Evolutionary conservation across 2,888 invertebrate genomes (phyloP).

Genomic region (Tetrapedia diversipes): DNA sequence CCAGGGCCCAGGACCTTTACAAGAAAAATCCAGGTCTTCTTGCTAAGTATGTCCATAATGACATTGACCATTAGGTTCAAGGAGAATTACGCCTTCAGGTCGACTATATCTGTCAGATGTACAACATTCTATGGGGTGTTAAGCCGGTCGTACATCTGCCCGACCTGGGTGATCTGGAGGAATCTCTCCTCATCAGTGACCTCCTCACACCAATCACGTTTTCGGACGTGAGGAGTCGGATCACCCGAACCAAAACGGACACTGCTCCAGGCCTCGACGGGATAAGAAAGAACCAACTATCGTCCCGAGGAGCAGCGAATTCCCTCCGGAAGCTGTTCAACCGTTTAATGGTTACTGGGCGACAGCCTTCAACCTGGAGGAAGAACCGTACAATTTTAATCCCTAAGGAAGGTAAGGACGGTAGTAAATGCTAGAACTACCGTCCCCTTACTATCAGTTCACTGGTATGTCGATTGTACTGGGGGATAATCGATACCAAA

Average conservation of each 20-base stretch:
- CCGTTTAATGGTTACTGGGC: neutral
- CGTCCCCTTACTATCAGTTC: slow-evolving; percentile 21
- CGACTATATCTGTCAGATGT: too few species aligned
- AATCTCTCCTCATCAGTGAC: too few species aligned
- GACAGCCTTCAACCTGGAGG: slow-evolving; percentile 1
- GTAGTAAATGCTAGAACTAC: neutral
- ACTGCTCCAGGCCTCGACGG: slow-evolving; percentile 21
- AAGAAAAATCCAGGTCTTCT: too few species aligned
- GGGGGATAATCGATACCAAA: slow-evolving; percentile 31
- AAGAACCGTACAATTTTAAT: slow-evolving; percentile 5
- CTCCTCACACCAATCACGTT: too few species aligned
- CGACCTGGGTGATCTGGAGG: too few species aligned
- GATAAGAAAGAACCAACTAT: neutral
- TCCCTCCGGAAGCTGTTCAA: neutral
- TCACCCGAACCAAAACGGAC: neutral
- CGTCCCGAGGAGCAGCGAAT: neutral
- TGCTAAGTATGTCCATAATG: too few species aligned
- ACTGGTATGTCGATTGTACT: slow-evolving; percentile 21
- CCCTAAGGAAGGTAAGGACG: neutral
- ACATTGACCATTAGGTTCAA: too few species aligned
- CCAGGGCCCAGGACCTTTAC: too few species aligned
- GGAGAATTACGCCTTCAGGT: too few species aligned
- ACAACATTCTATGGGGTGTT: too few species aligned
- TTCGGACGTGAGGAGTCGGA: neutral
- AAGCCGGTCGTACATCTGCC: too few species aligned